These are phyloP conservation scores for Artibeus lituratus DNA, from an alignment of 2,797 vertebrate genomes.

Conservation along the genomic window DNA sequence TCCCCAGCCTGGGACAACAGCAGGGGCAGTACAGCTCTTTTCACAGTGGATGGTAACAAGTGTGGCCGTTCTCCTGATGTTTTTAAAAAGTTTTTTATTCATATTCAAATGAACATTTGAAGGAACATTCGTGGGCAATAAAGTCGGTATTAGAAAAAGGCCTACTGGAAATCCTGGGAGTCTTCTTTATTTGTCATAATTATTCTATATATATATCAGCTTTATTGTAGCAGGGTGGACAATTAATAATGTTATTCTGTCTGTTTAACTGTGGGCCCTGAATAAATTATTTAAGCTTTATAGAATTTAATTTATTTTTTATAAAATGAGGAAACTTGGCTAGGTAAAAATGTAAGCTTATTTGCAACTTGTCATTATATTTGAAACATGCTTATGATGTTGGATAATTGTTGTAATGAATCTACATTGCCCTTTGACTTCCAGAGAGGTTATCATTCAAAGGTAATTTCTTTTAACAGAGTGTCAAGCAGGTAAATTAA, in stretches of 20 bases:
- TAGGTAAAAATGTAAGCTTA: neutral
- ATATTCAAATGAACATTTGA: neutral
- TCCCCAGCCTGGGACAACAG: fast-evolving
- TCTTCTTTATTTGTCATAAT: neutral
- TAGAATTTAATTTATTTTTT: neutral
- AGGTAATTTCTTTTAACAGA: neutral
- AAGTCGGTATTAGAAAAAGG: neutral
- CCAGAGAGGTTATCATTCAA: neutral
- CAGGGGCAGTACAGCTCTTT: neutral
- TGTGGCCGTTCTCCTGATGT: neutral
- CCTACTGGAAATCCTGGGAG: neutral
- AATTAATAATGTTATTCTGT: neutral
- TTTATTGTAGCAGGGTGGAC: neutral
- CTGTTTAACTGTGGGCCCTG: neutral
- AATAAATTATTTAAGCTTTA: neutral
- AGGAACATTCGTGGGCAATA: neutral
- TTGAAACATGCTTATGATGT: neutral
- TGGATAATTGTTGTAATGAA: neutral
- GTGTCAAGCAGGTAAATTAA: neutral
- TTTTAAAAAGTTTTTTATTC: neutral
- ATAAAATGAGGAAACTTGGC: neutral
- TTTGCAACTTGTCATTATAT: neutral
- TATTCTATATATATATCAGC: neutral
- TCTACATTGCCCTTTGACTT: neutral
- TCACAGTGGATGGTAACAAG: neutral